Evolutionary conservation across 2,797 vertebrate species (phyloP).

Genomic region (Takifugu rubripes): DNA sequence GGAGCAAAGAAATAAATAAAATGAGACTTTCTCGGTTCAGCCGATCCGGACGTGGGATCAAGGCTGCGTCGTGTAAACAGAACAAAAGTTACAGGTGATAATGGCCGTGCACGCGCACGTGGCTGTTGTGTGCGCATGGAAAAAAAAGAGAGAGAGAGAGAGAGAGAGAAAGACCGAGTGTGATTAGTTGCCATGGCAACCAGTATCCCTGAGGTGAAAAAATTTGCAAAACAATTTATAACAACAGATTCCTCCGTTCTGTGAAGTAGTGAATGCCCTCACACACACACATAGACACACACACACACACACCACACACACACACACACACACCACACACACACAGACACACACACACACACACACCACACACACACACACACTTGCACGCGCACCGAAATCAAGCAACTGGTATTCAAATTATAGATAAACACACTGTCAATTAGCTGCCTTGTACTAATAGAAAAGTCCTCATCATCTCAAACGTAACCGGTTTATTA

Average conservation of each 20-base stretch:
- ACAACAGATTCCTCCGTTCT: slow-evolving; percentile 58
- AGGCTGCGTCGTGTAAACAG: slow-evolving; percentile 31
- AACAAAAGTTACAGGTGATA: slow-evolving; percentile 53
- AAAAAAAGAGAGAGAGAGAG: slow-evolving; percentile 33
- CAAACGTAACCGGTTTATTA: too few relatives aligned
- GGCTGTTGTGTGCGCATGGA: slow-evolving; percentile 17
- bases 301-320: not conserved
- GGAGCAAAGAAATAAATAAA: too few relatives aligned
- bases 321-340: too few relatives aligned
- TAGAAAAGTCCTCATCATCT: too few relatives aligned
- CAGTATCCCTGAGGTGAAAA: slow-evolving; percentile 55
- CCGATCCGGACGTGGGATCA: not conserved
- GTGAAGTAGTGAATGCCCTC: slow-evolving; percentile 44
- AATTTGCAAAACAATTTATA: slow-evolving; percentile 60
- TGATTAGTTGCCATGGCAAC: slow-evolving; percentile 66
- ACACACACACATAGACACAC: slow-evolving; percentile 7
- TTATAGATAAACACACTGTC: too few relatives aligned
- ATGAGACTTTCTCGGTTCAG: too few relatives aligned
- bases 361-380: too few relatives aligned
- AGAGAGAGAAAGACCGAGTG: slow-evolving; percentile 12
- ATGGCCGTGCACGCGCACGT: slow-evolving; percentile 22
- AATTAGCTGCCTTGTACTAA: too few relatives aligned
- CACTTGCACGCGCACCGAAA: too few relatives aligned
- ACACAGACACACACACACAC: too few relatives aligned
- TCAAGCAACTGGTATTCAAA: too few relatives aligned